Evolutionary conservation across 2,113 vertebrate genomes (phyloP), one percentile per base, ranked within the genome.

Genomic region (Hemiprocne comata): DNA sequence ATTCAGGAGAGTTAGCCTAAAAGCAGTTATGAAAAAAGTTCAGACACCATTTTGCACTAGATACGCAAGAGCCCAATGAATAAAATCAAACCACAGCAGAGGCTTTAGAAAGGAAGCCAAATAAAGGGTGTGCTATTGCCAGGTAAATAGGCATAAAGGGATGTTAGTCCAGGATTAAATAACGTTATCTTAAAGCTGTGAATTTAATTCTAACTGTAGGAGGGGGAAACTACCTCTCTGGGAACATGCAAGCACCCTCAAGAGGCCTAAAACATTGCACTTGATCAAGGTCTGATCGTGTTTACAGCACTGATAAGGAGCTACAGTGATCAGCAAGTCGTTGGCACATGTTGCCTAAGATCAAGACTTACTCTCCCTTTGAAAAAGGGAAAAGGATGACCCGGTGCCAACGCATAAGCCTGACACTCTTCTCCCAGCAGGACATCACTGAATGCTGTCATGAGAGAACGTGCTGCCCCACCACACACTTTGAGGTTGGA

Each of bases 271-370:
- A 65, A 42, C 36, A 4, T 16, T 11, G 14, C 70, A 9, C 48
- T 74, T 92, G 91, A 94, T 94, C 86, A 94, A 93, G 67, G 83
- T 20, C 82, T 69, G 53, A 29, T 64, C 19, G 10, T 25, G 42
- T 70, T 72, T 55, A 28, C 44, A 42, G 1, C 33, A 36, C 33
- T 21, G 91, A 92, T 94, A 90, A 92, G 83, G 38, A 79, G 29
- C 66, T 72, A 71, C 20, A 19, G 42, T 79, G 82, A 88, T 79
- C 88, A 85, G 48, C 0, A 2, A 79, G 71, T 13, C 58, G 17
- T 82, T 96, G 66, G 8, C 88, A 75, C 66, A 6, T 87, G 80
- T 76, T 53, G 34, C 29, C 38, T 1, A 24, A 93, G 76, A 94
- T 89, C 65, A 78, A 91, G 65, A 54, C 65, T 78, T 71, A 9